Evolutionary conservation across 2,888 invertebrate species (phyloP), one percentile per base, ranked within the genome.

Genomic region (Pseudolycoriella hygida): DNA sequence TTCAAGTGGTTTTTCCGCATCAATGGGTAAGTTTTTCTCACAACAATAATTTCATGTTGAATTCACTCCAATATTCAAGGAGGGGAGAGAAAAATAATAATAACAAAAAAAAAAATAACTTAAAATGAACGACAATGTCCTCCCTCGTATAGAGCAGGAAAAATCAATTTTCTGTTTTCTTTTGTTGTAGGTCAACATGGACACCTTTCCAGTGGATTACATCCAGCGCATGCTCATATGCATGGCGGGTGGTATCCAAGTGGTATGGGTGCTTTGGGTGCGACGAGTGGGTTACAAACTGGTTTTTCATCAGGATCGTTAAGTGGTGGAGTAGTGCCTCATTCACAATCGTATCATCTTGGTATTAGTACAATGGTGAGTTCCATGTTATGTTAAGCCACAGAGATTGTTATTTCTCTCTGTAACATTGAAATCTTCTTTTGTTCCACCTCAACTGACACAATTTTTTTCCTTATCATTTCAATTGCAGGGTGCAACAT

Each of bases 1-100:
- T 60, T 83, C 83, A 40, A 79, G 83, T 44, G 82, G 82, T 38
- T 83, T 82, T 56, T 80, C 83, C 55, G 78, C 82, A 47, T 81
- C 74, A 60, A 83, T 83, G 72, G 77, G 80, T 72, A 59, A 67
- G 67, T 62, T 44, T 46, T 41, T 25, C 42, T 40, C 32, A 39
- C 18, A n/a, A n/a, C n/a, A 34, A 38, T 14, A 39, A 40, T 17
- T 14, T 14, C 45, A 25, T 8, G 14, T 44, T 6, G 3, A 43
- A 10, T 18, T 37, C 14, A 32, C 14, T 30, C n/a, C n/a, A n/a
- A n/a, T n/a, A n/a, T n/a, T n/a, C n/a, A n/a, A n/a, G n/a, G n/a
- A n/a, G n/a, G n/a, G n/a, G 14, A 10, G 38, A 37, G 10, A 15
- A 11, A 30, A 15, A 30, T 30, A 14, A 32, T 20, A n/a, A 39